Base-by-base conservation (phyloP, 2,888 invertebrate species). In the Spisula subtruncata region DNA sequence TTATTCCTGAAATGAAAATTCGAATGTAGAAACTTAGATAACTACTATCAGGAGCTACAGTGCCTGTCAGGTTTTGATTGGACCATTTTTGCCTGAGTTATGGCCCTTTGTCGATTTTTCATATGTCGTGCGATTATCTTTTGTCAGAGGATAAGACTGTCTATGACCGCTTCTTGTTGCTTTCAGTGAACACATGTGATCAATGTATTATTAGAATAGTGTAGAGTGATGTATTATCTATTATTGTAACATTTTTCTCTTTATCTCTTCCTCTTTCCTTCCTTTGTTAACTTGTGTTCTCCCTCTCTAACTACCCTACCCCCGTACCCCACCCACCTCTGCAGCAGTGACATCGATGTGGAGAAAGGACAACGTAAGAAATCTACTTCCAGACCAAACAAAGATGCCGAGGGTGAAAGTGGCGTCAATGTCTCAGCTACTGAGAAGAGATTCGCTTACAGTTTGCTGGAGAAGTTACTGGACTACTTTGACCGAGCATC, bases 401-500 rank as follows among this genome's bases (percentile, higher is more conserved):
- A 95, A 89, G 95, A 95, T 81, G 94, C 93, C 51, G 96, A 96
- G 87, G 96, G 95, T 1, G 96, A 96, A 88, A 95, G 95, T 8
- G 96, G 95, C 2, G 96, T 95, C 8, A 96, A 95, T 16, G 96
- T 96, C 71, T 98, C 98, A 0, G 98, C 98, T 0, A 98, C 98
- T 89, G 99, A 99, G 97, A 97, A 99, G 85, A 97, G 99, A 94
- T 99, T 99, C 97, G 99, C 99, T 0, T 99, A 99, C 97, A 99
- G 99, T 25, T 97, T 99, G 48, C 97, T 99, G 10, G 99, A 99
- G 97, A 99, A 99, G 96, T 97, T 99, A 14, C 98, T 99, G 87
- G 99, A 99, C 95, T 99, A 99, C 96, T 98, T 99, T 86, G 99
- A 99, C 96, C 98, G 99, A 92, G 99, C 99, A 0, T 98, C 99